Evolutionary conservation across 1,140 invertebrate species (phyloP).

Genomic region (Andrena cerasifolii): DNA sequence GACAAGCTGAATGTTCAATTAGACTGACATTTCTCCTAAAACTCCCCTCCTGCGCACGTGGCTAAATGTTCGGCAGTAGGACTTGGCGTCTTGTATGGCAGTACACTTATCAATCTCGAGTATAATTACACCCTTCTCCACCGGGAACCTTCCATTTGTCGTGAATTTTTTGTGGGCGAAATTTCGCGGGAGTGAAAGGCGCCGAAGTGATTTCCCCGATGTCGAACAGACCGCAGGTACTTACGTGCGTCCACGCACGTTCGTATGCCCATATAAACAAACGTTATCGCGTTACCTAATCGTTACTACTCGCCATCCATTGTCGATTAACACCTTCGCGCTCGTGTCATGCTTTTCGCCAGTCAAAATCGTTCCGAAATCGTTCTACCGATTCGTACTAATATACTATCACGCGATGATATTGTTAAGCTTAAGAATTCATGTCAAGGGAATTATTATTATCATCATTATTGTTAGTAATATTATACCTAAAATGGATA

Average conservation of each 20-base stretch:
- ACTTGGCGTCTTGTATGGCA: no score
- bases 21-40: no score
- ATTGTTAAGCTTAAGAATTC: no score
- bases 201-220: neutral
- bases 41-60: no score
- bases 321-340: conserved; percentile 29
- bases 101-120: neutral
- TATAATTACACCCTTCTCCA: neutral
- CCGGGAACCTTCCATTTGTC: neutral
- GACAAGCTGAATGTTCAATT: no score
- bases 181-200: conserved; percentile 27
- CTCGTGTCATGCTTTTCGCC: neutral
- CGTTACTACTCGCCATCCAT: neutral
- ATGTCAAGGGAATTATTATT: no score
- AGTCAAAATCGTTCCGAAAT: neutral
- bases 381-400: no score
- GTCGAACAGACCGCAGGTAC: neutral
- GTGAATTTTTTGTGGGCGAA: neutral
- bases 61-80: no score
- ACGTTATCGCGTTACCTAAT: conserved; percentile 47
- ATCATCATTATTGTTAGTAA: no score
- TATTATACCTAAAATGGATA: no score
- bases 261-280: conserved; percentile 50
- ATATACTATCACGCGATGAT: no score
- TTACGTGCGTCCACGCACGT: conserved; percentile 2